Evolutionary conservation across 2,888 invertebrate species (phyloP), one percentile per base, ranked within the genome.

Genomic region (Smittia aterrima): DNA sequence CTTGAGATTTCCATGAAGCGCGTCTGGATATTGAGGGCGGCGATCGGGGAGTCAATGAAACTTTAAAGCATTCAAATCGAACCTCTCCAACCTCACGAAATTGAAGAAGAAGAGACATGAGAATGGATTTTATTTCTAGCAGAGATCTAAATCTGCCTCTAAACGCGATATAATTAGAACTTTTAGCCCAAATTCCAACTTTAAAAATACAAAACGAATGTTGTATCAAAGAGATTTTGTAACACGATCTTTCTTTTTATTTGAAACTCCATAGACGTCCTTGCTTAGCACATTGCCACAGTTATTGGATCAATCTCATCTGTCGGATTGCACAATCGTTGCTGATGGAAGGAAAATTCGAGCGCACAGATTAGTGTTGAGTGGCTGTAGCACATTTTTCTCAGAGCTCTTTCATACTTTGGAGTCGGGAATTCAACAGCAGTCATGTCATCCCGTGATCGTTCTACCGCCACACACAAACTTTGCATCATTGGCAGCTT

Each of bases 361-460:
- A 78, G 95, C 95, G 1, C 95, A 95, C 83, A 88, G 90, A 79
- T 88, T 95, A 71, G 92, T 95, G 70, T 85, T 95, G 75, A 95
- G 95, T 25, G 92, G 94, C 76, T 95, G 95, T 84, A 95, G 95
- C 83, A 90, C 91, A 77, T 95, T 95, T 84, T 95, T 95, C 82
- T 90, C 93, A 78, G 92, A 93, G 79, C 85, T 95, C 76, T 94
- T 95, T 84, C 81, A 82, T n/a, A 81, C 82, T 0, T 78, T 83
- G 76, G 81, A 82, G 76, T 74, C 74, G n/a, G 53, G 66, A 11
- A 64, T 64, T 22, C 66, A 74, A n/a, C 58, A 72, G 22, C 79
- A 80, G 41, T 79, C 80, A 72, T 81, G 79, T 78, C 83, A 83
- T 78, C 82, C 82, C 71, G 82, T 83, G 22, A 82, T 82, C 81